A percentile compares a stretch with the other conserved stretches of the same genome.
Conservation (phyloP, 2,888 invertebrate species). For the Eristalis intricaria region DNA sequence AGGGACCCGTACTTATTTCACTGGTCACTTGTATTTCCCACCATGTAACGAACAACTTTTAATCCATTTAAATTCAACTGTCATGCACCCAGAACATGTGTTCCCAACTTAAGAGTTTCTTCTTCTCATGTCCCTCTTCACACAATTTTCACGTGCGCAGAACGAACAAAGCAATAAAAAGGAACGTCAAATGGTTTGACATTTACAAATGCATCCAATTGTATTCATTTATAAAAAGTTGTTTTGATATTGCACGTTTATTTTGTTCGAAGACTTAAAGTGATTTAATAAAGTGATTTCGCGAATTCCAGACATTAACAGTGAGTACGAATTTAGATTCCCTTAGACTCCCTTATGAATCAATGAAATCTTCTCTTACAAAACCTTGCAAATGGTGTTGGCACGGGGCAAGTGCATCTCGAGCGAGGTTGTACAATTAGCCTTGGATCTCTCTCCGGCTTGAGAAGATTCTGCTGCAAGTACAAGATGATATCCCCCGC, state of each 20-base stretch:
- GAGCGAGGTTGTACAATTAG: conserved; percentile 50
- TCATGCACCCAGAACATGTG: not conserved
- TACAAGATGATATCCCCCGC: conserved; percentile 78
- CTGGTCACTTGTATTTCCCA: too few species aligned
- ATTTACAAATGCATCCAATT: not conserved
- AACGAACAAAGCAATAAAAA: conserved; percentile 46
- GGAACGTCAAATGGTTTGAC: conserved; percentile 49
- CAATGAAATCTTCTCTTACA: conserved; percentile 4
- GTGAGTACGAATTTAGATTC: conserved; percentile 31
- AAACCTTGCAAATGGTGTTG: conserved; percentile 26
- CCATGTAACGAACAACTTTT: too few species aligned
- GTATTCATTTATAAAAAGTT: conserved; percentile 16
- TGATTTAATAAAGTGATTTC: not conserved
- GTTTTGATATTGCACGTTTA: conserved; percentile 7
- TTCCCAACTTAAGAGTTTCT: not conserved
- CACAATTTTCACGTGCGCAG: conserved; percentile 31
- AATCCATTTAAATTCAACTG: too few species aligned
- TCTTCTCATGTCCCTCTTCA: not conserved
- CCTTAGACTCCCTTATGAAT: not conserved
- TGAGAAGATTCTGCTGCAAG: conserved; percentile 77
- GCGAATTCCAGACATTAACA: not conserved
- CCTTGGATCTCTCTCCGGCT: conserved; percentile 73
- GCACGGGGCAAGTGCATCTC: conserved; percentile 31
- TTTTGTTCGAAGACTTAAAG: not conserved
- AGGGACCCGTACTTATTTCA: too few species aligned